Conservation (phyloP, 30 jellyfish, hydroid and myxozoan species). For the Chrysaora quinquecirrha region DNA sequence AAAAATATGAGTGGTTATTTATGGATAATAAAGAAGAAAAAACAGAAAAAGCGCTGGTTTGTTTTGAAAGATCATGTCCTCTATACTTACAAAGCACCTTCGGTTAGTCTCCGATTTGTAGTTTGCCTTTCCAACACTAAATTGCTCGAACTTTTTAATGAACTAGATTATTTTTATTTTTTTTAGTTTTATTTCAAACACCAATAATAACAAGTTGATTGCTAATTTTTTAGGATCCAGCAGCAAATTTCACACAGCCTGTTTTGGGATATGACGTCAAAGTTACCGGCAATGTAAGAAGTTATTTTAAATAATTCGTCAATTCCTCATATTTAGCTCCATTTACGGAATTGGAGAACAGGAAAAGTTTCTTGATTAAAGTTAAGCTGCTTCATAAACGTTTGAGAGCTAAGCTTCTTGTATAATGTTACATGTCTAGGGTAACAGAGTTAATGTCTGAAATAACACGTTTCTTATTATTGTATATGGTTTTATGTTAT, state of each 20-base stretch:
- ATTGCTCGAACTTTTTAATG: neutral
- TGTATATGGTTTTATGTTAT: neutral
- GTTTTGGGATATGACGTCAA: conserved; percentile 88
- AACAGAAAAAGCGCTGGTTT: conserved; percentile 85
- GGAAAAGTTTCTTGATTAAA: neutral
- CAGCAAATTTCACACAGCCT: conserved; percentile 90
- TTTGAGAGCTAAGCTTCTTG: too few relatives aligned
- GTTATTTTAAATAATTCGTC: neutral
- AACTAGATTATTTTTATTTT: neutral
- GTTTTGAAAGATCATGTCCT: conserved; percentile 92
- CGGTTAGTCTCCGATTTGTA: conserved; percentile 26
- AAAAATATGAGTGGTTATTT: conserved; percentile 73
- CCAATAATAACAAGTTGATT: neutral
- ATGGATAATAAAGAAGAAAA: conserved; percentile 59
- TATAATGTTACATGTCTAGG: neutral
- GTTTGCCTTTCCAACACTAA: neutral
- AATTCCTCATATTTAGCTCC: neutral
- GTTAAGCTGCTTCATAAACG: too few relatives aligned
- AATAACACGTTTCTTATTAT: neutral
- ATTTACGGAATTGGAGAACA: neutral
- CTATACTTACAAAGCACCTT: conserved; percentile 88
- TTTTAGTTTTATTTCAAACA: neutral
- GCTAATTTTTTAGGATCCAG: conserved; percentile 78
- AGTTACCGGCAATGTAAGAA: conserved; percentile 79
- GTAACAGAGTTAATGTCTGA: neutral